phyloP scores from a whole-genome alignment of 1,140 invertebrate genomes.

The Copidosoma floridanum region DNA sequence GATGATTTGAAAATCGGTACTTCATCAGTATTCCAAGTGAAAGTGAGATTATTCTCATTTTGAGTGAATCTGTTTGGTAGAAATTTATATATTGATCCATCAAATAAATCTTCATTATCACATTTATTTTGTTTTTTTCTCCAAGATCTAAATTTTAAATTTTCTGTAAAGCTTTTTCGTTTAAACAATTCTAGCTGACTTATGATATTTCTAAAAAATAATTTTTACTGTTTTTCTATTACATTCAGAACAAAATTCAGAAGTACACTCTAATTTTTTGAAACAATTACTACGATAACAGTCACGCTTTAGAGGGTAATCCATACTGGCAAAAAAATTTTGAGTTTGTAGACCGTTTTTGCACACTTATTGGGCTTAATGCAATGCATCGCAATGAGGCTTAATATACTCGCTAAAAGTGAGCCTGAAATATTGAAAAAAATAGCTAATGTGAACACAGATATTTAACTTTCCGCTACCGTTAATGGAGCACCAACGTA shows the following conservation, averaged over 20 bases:
- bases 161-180: neutral
- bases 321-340: neutral
- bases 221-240: neutral
- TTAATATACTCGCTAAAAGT: neutral
- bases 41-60: constrained; percentile 23
- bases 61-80: neutral
- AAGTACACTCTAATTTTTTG: neutral
- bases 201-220: neutral
- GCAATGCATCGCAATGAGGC: neutral
- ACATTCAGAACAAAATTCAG: neutral
- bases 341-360: neutral
- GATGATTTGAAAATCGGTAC: constrained; percentile 37
- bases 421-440: neutral
- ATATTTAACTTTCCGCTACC: neutral
- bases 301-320: neutral
- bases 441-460: neutral
- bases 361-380: neutral
- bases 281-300: neutral
- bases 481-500: neutral
- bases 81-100: constrained; percentile 22
- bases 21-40: constrained; percentile 33
- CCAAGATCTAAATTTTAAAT: neutral
- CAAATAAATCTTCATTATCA: constrained; percentile 21
- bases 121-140: neutral
- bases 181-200: neutral